phyloP scores from a whole-genome alignment of 2,797 vertebrate species.

The Tokudaia muenninki region DNA sequence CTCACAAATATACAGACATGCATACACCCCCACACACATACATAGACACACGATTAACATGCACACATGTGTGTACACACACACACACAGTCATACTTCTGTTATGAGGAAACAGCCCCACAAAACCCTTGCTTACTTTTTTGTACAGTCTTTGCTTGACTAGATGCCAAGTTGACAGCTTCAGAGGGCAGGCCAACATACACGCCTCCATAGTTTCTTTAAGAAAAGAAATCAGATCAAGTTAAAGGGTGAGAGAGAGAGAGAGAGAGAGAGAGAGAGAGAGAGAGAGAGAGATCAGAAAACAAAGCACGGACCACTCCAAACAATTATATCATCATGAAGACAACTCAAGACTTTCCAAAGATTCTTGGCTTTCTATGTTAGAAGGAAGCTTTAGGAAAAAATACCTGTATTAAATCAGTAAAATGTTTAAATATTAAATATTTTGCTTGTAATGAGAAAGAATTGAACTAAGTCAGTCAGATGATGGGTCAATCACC shows the following conservation, averaged over 20 bases:
- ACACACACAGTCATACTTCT: background rate
- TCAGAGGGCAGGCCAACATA: constrained; percentile 96
- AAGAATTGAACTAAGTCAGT: background rate
- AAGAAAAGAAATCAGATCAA: constrained; percentile 63
- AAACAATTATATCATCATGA: background rate
- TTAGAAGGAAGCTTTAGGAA: constrained; percentile 11
- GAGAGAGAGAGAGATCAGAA: background rate
- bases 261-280: background rate
- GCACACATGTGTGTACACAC: background rate
- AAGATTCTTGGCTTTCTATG: background rate
- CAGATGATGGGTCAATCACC: background rate
- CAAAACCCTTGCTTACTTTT: constrained; percentile 90
- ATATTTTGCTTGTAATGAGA: constrained; percentile 37
- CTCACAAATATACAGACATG: background rate
- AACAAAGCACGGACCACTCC: background rate
- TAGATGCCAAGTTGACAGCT: constrained; percentile 89
- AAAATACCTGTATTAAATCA: background rate
- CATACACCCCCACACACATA: background rate
- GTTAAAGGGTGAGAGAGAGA: background rate
- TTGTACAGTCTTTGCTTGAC: constrained; percentile 91
- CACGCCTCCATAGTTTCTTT: constrained; percentile 97
- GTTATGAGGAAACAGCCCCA: background rate
- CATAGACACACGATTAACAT: background rate
- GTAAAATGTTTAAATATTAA: constrained; percentile 31
- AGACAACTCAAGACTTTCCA: constrained; percentile 26